Conservation (phyloP, 2,797 vertebrate species). For the Petrocephalus sullivani region DNA sequence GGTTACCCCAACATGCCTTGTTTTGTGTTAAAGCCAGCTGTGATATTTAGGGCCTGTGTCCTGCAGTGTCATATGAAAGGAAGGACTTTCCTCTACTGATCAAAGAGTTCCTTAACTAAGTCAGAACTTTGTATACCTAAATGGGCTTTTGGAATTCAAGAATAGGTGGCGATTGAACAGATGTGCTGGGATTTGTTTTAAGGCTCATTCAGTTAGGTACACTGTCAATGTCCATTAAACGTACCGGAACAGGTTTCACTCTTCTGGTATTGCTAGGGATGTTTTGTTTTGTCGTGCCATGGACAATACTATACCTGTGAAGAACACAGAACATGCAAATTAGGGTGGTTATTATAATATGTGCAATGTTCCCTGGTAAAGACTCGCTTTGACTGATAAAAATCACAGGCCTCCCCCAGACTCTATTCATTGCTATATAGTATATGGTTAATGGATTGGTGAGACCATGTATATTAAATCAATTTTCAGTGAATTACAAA, state of each 20-base stretch:
- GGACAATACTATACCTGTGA: not conserved
- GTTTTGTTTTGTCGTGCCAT: not conserved
- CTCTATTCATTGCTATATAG: not conserved
- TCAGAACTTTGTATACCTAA: not conserved
- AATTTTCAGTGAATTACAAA: not conserved
- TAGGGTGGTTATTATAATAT: not conserved
- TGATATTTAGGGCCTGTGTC: slow-evolving; percentile 57
- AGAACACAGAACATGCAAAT: not conserved
- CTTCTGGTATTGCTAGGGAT: not conserved
- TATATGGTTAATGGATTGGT: not conserved
- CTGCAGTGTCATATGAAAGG: slow-evolving; percentile 60
- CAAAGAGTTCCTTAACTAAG: slow-evolving; percentile 16
- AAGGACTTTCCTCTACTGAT: slow-evolving; percentile 42
- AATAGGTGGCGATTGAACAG: not conserved
- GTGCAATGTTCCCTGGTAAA: not conserved
- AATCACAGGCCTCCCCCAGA: not conserved
- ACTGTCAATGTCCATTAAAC: not conserved
- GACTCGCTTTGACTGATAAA: not conserved
- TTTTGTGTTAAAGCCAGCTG: slow-evolving; percentile 48
- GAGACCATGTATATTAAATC: not conserved
- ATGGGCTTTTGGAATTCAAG: not conserved
- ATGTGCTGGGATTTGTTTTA: not conserved
- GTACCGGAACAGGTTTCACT: not conserved
- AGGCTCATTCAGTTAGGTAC: not conserved
- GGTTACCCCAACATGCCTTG: slow-evolving; percentile 52